Evolutionary conservation across 2,113 vertebrate species (phyloP).

Genomic region (Ochotona curzoniae): DNA sequence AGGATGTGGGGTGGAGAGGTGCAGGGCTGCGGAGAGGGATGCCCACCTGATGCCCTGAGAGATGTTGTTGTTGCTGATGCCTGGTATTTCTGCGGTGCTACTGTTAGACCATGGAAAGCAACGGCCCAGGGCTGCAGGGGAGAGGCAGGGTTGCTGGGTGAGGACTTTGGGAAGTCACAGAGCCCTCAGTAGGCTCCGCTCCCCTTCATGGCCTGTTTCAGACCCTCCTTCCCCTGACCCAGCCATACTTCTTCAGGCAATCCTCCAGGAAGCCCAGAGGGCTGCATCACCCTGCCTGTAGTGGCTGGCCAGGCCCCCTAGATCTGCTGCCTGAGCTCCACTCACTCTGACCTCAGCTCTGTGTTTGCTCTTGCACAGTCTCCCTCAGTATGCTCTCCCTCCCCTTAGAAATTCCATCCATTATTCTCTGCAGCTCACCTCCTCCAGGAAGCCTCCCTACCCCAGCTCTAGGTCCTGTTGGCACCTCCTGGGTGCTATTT

Average conservation of each 20-base stretch:
- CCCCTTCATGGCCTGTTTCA: not conserved
- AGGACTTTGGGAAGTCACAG: too few relatives aligned
- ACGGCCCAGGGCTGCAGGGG: slow-evolving; percentile 87
- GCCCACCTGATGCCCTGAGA: slow-evolving; percentile 61
- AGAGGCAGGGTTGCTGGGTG: not conserved
- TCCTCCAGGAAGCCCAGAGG: not conserved
- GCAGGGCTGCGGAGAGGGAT: too few relatives aligned
- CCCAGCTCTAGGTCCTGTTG: not conserved
- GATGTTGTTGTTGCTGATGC: slow-evolving; percentile 80
- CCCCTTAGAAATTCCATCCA: not conserved
- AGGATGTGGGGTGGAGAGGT: too few relatives aligned
- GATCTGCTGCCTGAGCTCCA: rapidly evolving
- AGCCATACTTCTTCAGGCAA: not conserved
- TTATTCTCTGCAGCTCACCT: not conserved
- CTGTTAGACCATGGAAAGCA: slow-evolving; percentile 85
- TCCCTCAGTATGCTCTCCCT: not conserved
- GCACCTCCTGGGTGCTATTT: not conserved
- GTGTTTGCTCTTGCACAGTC: not conserved
- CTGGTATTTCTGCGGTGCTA: not conserved
- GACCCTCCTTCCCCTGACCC: not conserved
- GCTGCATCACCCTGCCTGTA: not conserved
- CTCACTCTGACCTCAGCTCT: not conserved
- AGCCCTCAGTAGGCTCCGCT: not conserved
- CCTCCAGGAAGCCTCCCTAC: not conserved
- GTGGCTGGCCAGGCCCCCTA: not conserved